Evolutionary conservation across 1,140 invertebrate genomes (phyloP).

Genomic region (Drosophila pachea): DNA sequence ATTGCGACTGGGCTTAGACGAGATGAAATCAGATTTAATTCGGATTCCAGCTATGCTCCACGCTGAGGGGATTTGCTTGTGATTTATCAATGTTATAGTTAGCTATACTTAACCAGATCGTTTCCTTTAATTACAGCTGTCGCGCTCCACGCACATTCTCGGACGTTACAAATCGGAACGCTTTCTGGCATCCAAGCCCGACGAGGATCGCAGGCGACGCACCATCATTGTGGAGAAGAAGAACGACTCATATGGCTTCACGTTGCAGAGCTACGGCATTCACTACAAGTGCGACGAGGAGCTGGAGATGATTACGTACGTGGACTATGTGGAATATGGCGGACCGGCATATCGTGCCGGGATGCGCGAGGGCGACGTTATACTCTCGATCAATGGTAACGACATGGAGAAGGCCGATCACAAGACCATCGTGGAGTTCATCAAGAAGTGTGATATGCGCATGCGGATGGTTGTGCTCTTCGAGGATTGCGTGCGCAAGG

Average conservation of each 20-base stretch:
- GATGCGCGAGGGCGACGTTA: conserved; percentile 96
- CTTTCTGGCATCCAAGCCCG: conserved; percentile 85
- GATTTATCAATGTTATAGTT: too few species aligned
- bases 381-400: conserved; percentile 94
- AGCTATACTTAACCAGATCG: too few species aligned
- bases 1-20: background rate
- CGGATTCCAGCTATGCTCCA: too few species aligned
- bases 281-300: conserved; percentile 92
- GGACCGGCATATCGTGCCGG: conserved; percentile 93
- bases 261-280: conserved; percentile 96
- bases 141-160: conserved; percentile 83
- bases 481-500: conserved; percentile 96
- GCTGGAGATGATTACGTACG: conserved; percentile 95
- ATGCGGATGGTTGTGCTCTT: conserved; percentile 97
- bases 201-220: conserved; percentile 89
- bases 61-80: too few species aligned
- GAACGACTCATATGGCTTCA: conserved; percentile 95
- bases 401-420: conserved; percentile 96
- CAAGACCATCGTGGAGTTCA: conserved; percentile 92
- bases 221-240: conserved; percentile 95
- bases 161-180: conserved; percentile 91
- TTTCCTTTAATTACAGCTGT: conserved; percentile 39
- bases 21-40: background rate
- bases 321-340: conserved; percentile 96
- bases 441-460: conserved; percentile 91